A percentile compares a stretch with the other conserved stretches of the same genome.
phyloP scores from a whole-genome alignment of 1,140 invertebrate species.

The Rhagoletis zephyria region DNA sequence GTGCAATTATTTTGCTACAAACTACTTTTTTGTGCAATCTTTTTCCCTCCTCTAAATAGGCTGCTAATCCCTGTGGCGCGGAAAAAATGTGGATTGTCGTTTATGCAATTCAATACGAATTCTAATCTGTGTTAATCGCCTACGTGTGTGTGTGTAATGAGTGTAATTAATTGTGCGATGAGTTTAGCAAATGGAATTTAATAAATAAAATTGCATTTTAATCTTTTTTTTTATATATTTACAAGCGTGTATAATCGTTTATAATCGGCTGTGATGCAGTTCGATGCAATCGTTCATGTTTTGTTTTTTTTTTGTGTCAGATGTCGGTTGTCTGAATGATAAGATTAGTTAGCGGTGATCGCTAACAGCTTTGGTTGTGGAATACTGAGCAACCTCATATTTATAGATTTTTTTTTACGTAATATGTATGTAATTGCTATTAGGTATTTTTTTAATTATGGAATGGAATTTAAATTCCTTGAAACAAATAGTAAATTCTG shows the following conservation, averaged over 20 bases:
- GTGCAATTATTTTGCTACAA: constrained; percentile 23
- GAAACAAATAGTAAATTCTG: too few relatives aligned
- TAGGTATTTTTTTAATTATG: too few relatives aligned
- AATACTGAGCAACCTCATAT: too few relatives aligned
- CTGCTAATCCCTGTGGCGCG: too few relatives aligned
- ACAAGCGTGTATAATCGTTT: constrained; percentile 9
- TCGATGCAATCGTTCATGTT: background rate
- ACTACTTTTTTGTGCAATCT: background rate
- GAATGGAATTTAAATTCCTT: too few relatives aligned
- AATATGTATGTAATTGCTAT: too few relatives aligned
- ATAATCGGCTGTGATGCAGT: constrained; percentile 35
- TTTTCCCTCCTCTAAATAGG: too few relatives aligned
- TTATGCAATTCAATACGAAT: background rate
- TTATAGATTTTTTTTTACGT: too few relatives aligned
- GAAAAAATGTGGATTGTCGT: too few relatives aligned
- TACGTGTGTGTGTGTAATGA: background rate
- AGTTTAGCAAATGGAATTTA: constrained; percentile 24
- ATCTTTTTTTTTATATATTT: background rate
- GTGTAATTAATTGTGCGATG: constrained; percentile 1
- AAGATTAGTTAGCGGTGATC: too few relatives aligned
- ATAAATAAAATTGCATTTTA: constrained; percentile 23
- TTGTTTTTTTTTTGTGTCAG: background rate
- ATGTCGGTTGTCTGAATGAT: background rate
- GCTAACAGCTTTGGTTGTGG: too few relatives aligned
- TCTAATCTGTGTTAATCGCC: background rate